These are phyloP conservation scores for Ectemnius lituratus DNA, from an alignment of 2,888 invertebrate genomes.

Conservation along the genomic window DNA sequence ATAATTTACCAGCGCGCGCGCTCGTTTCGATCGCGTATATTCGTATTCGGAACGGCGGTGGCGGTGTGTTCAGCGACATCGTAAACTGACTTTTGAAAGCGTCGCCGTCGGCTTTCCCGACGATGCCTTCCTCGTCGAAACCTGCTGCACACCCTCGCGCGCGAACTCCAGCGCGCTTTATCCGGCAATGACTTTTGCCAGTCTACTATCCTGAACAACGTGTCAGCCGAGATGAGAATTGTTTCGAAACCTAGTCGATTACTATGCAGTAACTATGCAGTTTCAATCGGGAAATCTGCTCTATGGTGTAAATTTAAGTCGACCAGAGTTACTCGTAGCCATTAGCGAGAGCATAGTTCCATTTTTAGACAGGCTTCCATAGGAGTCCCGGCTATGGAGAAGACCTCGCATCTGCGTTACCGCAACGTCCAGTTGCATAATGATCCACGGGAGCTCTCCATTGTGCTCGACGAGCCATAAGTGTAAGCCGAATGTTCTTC, in stretches of 20 bases:
- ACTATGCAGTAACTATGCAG: not conserved
- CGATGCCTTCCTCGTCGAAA: not conserved
- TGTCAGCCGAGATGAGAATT: not conserved
- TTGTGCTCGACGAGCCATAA: no score
- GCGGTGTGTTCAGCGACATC: constrained; percentile 37
- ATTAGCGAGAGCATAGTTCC: not conserved
- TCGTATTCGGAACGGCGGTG: constrained; percentile 58
- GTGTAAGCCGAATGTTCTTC: no score
- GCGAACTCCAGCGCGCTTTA: no score
- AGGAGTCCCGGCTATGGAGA: no score
- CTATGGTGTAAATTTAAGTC: constrained; percentile 3
- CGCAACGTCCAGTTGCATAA: no score
- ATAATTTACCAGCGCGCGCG: constrained; percentile 56
- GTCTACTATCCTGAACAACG: no score
- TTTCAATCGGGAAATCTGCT: not conserved
- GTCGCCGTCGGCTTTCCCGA: constrained; percentile 17
- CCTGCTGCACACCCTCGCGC: not conserved
- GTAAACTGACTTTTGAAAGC: constrained; percentile 47
- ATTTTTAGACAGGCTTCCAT: constrained; percentile 5
- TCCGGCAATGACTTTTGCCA: no score
- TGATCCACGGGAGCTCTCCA: no score
- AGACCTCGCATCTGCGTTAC: no score
- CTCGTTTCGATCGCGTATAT: constrained; percentile 60
- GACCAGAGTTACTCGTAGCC: not conserved
- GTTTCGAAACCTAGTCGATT: not conserved